Evolutionary conservation across 2,113 vertebrate species (phyloP).

Genomic region (Myrmecophaga tridactyla): DNA sequence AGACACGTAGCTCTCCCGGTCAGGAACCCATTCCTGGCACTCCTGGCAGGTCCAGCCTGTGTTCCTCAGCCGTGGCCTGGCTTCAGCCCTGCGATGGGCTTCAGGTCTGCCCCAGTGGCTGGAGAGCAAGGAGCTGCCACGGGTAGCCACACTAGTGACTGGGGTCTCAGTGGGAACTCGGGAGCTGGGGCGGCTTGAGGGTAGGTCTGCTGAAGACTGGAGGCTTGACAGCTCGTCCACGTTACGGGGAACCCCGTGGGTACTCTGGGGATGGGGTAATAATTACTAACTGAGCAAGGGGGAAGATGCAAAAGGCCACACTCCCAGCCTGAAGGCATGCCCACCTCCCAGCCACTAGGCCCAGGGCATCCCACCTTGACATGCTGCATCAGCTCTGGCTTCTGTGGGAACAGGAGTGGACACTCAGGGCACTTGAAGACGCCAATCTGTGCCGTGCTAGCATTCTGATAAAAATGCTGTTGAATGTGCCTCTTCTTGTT

Average conservation of each 20-base stretch:
- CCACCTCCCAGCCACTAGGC: background rate
- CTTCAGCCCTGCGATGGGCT: slow-evolving; percentile 76
- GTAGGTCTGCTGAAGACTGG: slow-evolving; percentile 76
- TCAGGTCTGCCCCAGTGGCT: slow-evolving; percentile 65
- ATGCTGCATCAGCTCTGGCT: slow-evolving; percentile 93
- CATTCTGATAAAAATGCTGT: slow-evolving; percentile 95
- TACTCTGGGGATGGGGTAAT: slow-evolving; percentile 79
- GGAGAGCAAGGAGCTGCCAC: slow-evolving; percentile 45
- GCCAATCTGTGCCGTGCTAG: slow-evolving; percentile 86
- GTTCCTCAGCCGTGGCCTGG: slow-evolving; percentile 83
- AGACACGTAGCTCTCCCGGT: slow-evolving; percentile 92
- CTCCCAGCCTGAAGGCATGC: background rate
- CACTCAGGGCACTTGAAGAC: slow-evolving; percentile 98
- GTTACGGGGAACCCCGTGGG: slow-evolving; percentile 86
- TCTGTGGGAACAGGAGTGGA: slow-evolving; percentile 93
- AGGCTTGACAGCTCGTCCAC: slow-evolving; percentile 83
- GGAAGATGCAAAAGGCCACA: slow-evolving; percentile 1
- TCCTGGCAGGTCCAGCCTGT: slow-evolving; percentile 93
- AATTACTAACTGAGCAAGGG: slow-evolving; percentile 55
- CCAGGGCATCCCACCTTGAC: slow-evolving; percentile 89
- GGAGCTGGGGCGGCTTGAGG: slow-evolving; percentile 70
- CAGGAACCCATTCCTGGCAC: slow-evolving; percentile 92
- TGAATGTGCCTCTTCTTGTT: slow-evolving; percentile 94
- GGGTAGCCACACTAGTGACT: slow-evolving; percentile 55
- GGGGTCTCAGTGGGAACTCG: slow-evolving; percentile 75